phyloP scores from a whole-genome alignment of 2,113 vertebrate genomes.

The Sorex fumeus region DNA sequence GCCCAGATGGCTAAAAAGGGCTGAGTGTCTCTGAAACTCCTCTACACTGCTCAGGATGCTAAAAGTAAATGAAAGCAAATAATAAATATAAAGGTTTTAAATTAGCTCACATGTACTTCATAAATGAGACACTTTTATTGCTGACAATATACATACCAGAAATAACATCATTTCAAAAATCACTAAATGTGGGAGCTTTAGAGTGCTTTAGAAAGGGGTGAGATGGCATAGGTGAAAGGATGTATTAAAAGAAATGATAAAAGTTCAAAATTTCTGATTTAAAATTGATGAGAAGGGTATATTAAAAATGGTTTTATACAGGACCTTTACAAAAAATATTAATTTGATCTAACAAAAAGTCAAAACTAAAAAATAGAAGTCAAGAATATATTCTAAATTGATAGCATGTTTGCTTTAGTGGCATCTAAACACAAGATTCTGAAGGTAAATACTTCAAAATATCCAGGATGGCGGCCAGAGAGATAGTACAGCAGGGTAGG shows the following conservation, averaged over 20 bases:
- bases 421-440: background rate
- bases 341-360: slow-evolving; percentile 4
- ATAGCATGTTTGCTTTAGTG: background rate
- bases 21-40: no score
- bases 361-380: slow-evolving; percentile 61
- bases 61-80: no score
- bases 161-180: slow-evolving; percentile 28
- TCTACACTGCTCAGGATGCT: no score
- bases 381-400: slow-evolving; percentile 38
- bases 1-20: no score
- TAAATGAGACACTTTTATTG: no score
- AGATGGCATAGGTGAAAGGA: background rate
- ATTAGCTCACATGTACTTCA: no score
- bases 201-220: background rate
- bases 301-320: slow-evolving; percentile 33
- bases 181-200: background rate
- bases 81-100: no score
- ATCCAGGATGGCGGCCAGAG: background rate
- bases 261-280: slow-evolving; percentile 48
- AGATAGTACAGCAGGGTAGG: background rate
- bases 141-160: background rate
- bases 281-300: background rate
- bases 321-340: background rate
- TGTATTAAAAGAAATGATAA: background rate
- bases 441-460: background rate